These are phyloP conservation scores for Pollimyrus isidori DNA, from an alignment of 2,113 vertebrate genomes.

Conservation along the genomic window DNA sequence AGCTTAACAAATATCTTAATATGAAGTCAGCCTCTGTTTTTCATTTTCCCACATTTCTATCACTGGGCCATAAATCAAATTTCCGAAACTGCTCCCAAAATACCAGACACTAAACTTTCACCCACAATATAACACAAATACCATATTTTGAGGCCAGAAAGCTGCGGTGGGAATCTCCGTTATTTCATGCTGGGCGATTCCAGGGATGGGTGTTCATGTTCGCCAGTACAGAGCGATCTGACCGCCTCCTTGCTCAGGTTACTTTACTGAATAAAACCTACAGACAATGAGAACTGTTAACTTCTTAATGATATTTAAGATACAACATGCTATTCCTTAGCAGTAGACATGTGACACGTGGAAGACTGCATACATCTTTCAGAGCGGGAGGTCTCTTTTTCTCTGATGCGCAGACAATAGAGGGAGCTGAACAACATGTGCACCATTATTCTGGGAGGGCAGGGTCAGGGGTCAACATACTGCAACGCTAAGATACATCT, in stretches of 20 bases:
- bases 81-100: conserved; percentile 9
- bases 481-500: neutral
- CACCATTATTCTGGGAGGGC: neutral
- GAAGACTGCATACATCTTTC: neutral
- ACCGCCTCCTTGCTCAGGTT: neutral
- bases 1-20: neutral
- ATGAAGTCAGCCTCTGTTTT: neutral
- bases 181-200: neutral
- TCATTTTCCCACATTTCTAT: neutral
- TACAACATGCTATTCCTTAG: neutral
- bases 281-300: neutral
- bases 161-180: neutral
- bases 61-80: conserved; percentile 3
- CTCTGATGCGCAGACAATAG: neutral
- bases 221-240: neutral
- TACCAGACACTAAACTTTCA: conserved; percentile 11
- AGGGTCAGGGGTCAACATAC: neutral
- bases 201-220: neutral
- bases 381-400: neutral
- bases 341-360: neutral
- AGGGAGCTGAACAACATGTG: neutral
- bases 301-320: neutral
- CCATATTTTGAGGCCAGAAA: conserved; percentile 5
- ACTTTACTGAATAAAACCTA: neutral
- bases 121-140: conserved; percentile 8